Evolutionary conservation across 2,113 vertebrate genomes (phyloP).

Genomic region (Macrotis lagotis): DNA sequence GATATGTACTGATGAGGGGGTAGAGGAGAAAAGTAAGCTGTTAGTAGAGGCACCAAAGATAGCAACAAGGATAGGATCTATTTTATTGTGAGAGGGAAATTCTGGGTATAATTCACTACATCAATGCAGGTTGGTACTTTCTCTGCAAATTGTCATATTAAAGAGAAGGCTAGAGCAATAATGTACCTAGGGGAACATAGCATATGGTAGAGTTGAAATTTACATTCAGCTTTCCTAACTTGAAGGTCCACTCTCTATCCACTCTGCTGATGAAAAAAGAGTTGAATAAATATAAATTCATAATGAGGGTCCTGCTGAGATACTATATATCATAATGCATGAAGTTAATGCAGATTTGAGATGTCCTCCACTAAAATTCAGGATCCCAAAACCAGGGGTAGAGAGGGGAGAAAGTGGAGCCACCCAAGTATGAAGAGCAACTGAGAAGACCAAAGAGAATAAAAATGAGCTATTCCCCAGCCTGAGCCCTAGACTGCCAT

Average conservation of each 20-base stretch:
- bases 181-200: neutral
- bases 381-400: neutral
- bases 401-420: neutral
- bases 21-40: neutral
- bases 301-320: neutral
- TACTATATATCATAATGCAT: neutral
- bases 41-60: neutral
- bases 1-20: neutral
- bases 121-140: neutral
- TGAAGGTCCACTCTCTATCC: neutral
- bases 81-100: neutral
- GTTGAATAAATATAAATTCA: neutral
- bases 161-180: neutral
- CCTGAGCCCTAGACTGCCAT: neutral
- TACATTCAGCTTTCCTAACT: neutral
- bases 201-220: neutral
- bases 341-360: neutral
- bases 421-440: neutral
- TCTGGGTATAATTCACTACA: neutral
- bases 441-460: neutral
- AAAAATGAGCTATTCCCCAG: neutral
- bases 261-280: neutral
- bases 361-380: neutral
- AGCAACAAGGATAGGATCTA: no score
- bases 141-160: neutral